Base-by-base conservation (phyloP, 1,140 invertebrate genomes). In the Aphaenogaster floridana region DNA sequence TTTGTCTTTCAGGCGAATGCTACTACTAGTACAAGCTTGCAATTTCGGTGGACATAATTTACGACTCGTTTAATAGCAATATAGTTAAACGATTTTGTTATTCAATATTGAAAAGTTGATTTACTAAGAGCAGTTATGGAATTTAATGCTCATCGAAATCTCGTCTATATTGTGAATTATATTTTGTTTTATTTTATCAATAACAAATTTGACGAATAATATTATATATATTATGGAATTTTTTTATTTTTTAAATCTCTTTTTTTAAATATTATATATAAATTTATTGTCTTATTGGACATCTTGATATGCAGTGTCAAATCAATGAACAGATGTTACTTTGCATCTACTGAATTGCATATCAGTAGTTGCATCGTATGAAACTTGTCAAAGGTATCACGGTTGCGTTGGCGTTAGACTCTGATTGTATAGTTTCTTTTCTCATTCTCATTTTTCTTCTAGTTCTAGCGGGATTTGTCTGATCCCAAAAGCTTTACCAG, bases 21-120 rank as follows among this genome's bases (percentile, higher is more conserved):
- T 86, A 79, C n/a, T 48, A 88, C 72, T 66, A 88, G 79, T 88
- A 74, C 9, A 36, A 11, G 28, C 34, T 78, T 61, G 21, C 3
- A 63, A 80, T 42, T 39, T 77, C 6, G 42, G 6, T 39, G 63
- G 7, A n/a, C 28, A 66, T 21, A 59, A 34, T 34, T 9, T 13
- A 17, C 9, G 9, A 39, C 28, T 81, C 15, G 28, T 17, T 57
- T 39, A 21, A 11, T 17, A 45, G 34, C 36, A 28, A 74, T 68
- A 74, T 68, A 61, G 13, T 3, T 28, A 39, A 36, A 77, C 1
- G 13, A 59, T 45, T 42, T 45, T 8, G 11, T 21, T 59, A 17
- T 77, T 34, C 9, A 69, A 11, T 2, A 72, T 36, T 72, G 8
- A 2, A 50, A 50, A 72, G 45, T 34, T 5, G 15, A 52, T 72